Base-by-base conservation (phyloP, 2,888 invertebrate genomes). In the Trachelus iudaicus region DNA sequence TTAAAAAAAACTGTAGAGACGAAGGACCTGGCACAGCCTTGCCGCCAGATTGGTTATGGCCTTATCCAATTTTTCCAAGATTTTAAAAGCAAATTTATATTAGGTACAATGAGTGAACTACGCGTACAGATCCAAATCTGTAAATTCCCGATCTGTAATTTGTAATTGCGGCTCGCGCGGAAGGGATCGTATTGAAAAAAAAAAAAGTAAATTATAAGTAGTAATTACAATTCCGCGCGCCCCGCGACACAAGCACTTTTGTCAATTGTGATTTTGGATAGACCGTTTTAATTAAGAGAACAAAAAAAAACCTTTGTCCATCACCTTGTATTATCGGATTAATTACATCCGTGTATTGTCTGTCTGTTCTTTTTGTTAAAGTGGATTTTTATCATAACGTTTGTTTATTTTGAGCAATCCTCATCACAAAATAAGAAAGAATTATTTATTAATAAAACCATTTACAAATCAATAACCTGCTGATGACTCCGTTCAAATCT, bases 51-150 rank as follows among this genome's bases (percentile, higher is more conserved):
- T 89, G 89, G 89, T 91, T 91, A 91, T 91, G 91, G 91, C 91
- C 91, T 91, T 91, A 91, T 91, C 90, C 91, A 90, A 90, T 90
- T 90, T 91, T 91, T 90, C 90, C 90, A 90, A 91, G 89, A 91
- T 88, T 90, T 83, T 83, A 81, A 83, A 87, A 84, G 89, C 87
- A 90, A 91, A 91, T 90, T 90, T 90, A 91, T 91, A 90, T 90
- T 91, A 90, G 90, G 89, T 90, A 90, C 87, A 86, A 87, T 87
- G 87, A 89, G 86, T 86, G 85, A 86, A 85, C 84, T 74, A 87
- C 86, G 86, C 89, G 88, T 90, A 89, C 88, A 90, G 88, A 86
- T 89, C 86, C 87, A 89, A 89, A 87, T 88, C 86, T 89, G 88
- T 89, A 89, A 89, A 89, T 88, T 89, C 85, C 87, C 88, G 83